Conservation (phyloP, 2,113 vertebrate species). For the Sorex araneus region DNA sequence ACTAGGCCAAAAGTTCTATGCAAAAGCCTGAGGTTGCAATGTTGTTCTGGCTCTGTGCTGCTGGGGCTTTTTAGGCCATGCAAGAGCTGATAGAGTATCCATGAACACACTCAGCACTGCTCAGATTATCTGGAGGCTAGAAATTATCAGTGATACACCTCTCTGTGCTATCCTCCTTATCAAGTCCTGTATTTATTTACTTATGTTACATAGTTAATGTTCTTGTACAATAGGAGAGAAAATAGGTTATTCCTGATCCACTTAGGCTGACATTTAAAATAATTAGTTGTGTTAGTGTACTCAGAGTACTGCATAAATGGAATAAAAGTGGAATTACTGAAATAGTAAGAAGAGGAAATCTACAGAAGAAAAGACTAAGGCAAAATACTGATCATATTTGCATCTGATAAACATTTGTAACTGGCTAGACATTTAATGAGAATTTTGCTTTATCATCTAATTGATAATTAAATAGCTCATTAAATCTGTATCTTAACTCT, state of each 20-base stretch:
- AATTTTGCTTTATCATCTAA: slow-evolving; percentile 5
- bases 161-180: not conserved
- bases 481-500: not conserved
- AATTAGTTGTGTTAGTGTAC: not conserved
- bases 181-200: too few species aligned
- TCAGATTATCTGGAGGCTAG: too few species aligned
- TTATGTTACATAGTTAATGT: not conserved
- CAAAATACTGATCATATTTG: not conserved
- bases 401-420: not conserved
- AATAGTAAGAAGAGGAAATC: not conserved
- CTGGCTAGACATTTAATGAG: not conserved
- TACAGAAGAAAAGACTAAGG: not conserved
- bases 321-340: not conserved
- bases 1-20: too few species aligned
- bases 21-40: too few species aligned
- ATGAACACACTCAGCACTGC: too few species aligned
- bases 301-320: not conserved
- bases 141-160: too few species aligned
- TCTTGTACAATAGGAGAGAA: too few species aligned
- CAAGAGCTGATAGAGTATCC: too few species aligned
- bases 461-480: not conserved
- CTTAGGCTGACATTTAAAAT: not conserved
- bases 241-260: not conserved
- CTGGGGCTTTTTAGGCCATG: too few species aligned
- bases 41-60: too few species aligned